These are phyloP conservation scores for Addax nasomaculatus DNA, from an alignment of 2,113 vertebrate genomes.

Conservation along the genomic window DNA sequence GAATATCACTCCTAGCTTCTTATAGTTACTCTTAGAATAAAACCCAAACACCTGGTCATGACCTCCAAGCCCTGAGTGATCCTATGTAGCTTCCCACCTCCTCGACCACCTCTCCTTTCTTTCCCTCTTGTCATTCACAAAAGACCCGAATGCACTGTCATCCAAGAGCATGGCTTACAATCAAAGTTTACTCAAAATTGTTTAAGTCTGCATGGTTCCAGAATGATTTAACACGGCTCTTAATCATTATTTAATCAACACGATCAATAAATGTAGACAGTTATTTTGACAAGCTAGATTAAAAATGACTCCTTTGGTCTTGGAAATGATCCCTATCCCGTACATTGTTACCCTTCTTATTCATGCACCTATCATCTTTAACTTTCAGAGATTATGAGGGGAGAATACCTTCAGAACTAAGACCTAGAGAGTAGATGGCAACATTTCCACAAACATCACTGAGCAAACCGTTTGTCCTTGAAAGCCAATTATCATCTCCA, in stretches of 20 bases:
- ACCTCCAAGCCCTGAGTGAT: not conserved
- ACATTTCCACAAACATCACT: not conserved
- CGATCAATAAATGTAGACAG: not conserved
- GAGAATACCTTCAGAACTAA: not conserved
- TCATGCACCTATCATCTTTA: not conserved
- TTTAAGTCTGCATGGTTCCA: not conserved
- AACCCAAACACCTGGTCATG: not conserved
- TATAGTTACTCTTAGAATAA: not conserved
- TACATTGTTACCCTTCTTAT: not conserved
- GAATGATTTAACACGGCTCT: not conserved
- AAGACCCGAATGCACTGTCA: not conserved
- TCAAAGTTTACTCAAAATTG: not conserved
- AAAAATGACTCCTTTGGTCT: not conserved
- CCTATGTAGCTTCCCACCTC: not conserved
- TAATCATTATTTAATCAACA: not conserved
- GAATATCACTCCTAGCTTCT: not conserved
- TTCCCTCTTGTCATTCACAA: not conserved
- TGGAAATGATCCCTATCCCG: not conserved
- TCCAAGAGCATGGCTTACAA: not conserved
- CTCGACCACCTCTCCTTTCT: not conserved
- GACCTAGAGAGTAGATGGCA: not conserved
- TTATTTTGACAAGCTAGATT: conserved; percentile 7
- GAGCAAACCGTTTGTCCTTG: not conserved
- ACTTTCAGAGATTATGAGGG: not conserved
- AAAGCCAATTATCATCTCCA: not conserved